Evolutionary conservation across 1,140 invertebrate species (phyloP), one percentile per base, ranked within the genome.

Genomic region (Physella acuta): DNA sequence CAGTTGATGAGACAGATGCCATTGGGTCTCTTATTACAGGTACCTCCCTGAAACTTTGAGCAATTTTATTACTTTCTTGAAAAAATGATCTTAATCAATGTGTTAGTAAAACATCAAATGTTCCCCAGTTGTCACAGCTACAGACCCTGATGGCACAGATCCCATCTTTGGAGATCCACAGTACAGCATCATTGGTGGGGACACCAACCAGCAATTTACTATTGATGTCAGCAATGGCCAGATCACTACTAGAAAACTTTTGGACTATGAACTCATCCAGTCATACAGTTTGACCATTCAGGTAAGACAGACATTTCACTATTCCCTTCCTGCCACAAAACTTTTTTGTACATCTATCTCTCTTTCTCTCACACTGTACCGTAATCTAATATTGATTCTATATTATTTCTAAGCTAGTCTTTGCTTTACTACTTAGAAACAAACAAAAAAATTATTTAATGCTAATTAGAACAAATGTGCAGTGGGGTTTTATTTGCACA

Each of bases 121-220:
- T n/a, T n/a, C n/a, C n/a, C n/a, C 49, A 20, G 70, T 68, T 26
- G 69, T 77, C 16, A 55, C 62, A 1, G 77, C 76, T 20, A 74
- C 70, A 0, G 78, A 78, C 58, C 73, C 73, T 28, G 77, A 78
- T 56, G 53, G 36, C 2, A 34, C 58, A 3, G 65, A 59, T 20
- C 66, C 55, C 44, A 30, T 34, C n/a, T 74, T 71, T 55, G 76
- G 76, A 16, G 60, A 68, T 16, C 61, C 71, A 8, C 64, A 60
- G 26, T 73, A 76, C 68, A 71, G 71, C 51, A 76, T 78, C 17
- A 39, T 73, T 1, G n/a, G 26, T 52, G 80, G 80, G 24, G 77
- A 81, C 49, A 34, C 66, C 24, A 59, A 52, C 11, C 71, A 51
- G 14, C 66, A 75, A 20, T 81, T 81, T 51, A 52, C 51, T n/a